Percentiles rank a stretch among this genome's conserved stretches.
Evolutionary conservation across 1,140 invertebrate genomes (phyloP).

Genomic region (Aradophagus sp.): DNA sequence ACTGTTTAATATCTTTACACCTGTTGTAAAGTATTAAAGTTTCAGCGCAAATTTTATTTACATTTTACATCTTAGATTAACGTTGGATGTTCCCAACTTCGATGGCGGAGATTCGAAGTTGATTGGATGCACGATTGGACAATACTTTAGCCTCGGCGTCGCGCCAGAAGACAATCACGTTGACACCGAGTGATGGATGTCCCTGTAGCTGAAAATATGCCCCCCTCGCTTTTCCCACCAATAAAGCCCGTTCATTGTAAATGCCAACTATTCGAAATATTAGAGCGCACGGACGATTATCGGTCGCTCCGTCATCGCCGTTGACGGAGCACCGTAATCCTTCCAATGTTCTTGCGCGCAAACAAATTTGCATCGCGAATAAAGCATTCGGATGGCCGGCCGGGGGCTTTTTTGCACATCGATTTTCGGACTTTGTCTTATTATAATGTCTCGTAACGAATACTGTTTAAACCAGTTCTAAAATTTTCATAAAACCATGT

Average conservation of each 20-base stretch:
- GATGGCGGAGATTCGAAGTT: too few relatives aligned
- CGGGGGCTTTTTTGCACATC: constrained; percentile 27
- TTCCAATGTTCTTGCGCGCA: constrained; percentile 67
- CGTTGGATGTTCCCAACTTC: too few relatives aligned
- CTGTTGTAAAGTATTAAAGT: too few relatives aligned
- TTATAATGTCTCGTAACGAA: too few relatives aligned
- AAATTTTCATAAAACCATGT: too few relatives aligned
- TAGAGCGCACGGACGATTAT: constrained; percentile 72
- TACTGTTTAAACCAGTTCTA: too few relatives aligned
- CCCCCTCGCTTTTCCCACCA: constrained; percentile 71
- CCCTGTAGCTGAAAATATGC: constrained; percentile 66
- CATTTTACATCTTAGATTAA: too few relatives aligned
- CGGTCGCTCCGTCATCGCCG: constrained; percentile 73
- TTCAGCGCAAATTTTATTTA: too few relatives aligned
- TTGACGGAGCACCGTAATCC: constrained; percentile 75
- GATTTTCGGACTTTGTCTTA: too few relatives aligned
- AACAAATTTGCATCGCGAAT: constrained; percentile 50
- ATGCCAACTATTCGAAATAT: constrained; percentile 76
- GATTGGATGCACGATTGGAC: constrained; percentile 36
- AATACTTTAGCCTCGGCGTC: constrained; percentile 69
- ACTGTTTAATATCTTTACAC: too few relatives aligned
- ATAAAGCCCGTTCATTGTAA: constrained; percentile 75
- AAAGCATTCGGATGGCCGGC: constrained; percentile 20
- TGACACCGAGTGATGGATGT: constrained; percentile 75
- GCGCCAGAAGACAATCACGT: constrained; percentile 74